phyloP scores from a whole-genome alignment of 2,888 invertebrate species.

The Drosophila ezoana region DNA sequence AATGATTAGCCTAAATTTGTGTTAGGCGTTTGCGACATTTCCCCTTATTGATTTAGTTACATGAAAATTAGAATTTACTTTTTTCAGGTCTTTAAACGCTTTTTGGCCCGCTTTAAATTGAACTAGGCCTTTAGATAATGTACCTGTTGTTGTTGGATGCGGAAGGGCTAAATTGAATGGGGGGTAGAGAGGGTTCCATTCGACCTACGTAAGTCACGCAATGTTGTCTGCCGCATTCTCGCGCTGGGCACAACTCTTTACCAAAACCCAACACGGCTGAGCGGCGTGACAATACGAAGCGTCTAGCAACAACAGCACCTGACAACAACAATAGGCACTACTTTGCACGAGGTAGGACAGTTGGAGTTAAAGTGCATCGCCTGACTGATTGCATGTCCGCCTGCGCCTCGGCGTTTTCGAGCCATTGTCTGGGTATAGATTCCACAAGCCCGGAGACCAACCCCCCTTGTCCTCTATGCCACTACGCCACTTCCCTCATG shows the following conservation, averaged over 20 bases:
- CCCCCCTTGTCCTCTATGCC: slow-evolving; percentile 1
- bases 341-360: slow-evolving; percentile 38
- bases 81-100: slow-evolving; percentile 9
- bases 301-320: slow-evolving; percentile 36
- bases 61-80: slow-evolving; percentile 4
- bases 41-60: slow-evolving; percentile 29
- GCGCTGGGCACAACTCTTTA: slow-evolving; percentile 19
- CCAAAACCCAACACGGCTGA: slow-evolving; percentile 43
- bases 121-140: slow-evolving; percentile 68
- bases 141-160: slow-evolving; percentile 49
- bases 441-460: slow-evolving; percentile 11
- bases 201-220: slow-evolving; percentile 80
- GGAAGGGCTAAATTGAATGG: slow-evolving; percentile 2
- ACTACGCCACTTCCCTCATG: neutral
- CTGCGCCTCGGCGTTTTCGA: slow-evolving; percentile 43
- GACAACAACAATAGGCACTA: slow-evolving; percentile 29
- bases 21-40: neutral
- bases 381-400: slow-evolving; percentile 79
- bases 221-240: slow-evolving; percentile 56
- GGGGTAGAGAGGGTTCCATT: slow-evolving; percentile 9
- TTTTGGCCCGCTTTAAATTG: slow-evolving; percentile 56
- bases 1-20: neutral
- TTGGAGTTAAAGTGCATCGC: slow-evolving; percentile 72
- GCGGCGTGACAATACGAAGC: slow-evolving; percentile 75
- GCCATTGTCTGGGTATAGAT: slow-evolving; percentile 52